Conservation (phyloP, 2,113 vertebrate species). For the Drymodes brunneopygia region DNA sequence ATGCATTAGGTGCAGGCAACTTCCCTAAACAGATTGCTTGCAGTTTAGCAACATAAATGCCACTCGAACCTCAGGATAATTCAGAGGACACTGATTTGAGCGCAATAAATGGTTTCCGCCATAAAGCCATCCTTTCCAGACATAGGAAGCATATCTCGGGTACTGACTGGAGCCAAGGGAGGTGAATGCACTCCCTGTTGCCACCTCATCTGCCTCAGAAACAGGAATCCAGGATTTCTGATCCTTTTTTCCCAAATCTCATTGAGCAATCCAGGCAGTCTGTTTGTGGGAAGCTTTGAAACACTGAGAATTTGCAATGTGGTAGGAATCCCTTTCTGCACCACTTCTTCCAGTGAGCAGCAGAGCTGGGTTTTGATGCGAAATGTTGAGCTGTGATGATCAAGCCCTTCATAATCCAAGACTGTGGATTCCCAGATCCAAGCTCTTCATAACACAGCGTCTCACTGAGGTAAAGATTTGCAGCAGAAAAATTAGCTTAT, state of each 20-base stretch:
- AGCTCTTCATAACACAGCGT: neutral
- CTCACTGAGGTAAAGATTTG: neutral
- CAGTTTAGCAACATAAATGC: neutral
- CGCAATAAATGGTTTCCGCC: neutral
- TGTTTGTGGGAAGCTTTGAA: neutral
- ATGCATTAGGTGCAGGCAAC: neutral
- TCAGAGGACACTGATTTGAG: neutral
- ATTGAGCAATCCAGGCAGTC: neutral
- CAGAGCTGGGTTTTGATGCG: neutral
- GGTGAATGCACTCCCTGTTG: neutral
- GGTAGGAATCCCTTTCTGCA: neutral
- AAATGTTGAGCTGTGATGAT: neutral
- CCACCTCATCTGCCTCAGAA: neutral
- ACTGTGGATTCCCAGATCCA: neutral
- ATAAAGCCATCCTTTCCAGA: neutral
- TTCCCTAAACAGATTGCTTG: neutral
- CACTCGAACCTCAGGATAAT: neutral
- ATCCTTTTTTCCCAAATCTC: neutral
- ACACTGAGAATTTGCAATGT: neutral
- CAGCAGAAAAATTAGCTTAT: neutral
- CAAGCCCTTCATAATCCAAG: neutral
- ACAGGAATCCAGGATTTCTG: neutral
- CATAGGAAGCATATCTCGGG: accelerated
- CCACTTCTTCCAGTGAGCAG: neutral
- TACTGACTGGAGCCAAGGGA: neutral